phyloP scores from a whole-genome alignment of 2,888 invertebrate genomes.

The Bedellia somnulentella region DNA sequence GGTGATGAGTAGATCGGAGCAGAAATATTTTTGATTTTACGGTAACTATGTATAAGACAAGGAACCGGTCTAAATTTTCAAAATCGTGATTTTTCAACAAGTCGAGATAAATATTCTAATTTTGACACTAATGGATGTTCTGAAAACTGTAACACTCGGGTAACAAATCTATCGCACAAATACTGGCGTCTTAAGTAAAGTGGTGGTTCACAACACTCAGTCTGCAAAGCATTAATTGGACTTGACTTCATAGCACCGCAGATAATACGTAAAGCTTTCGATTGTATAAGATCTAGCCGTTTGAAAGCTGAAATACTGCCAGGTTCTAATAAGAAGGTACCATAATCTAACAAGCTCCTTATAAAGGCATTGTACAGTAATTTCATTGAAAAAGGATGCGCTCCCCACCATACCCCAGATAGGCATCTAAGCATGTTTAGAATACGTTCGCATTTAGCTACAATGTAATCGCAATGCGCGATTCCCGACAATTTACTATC shows the following conservation, averaged over 20 bases:
- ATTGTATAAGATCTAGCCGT: slow-evolving; percentile 1
- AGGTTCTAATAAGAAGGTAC: slow-evolving; percentile 1
- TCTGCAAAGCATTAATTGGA: slow-evolving; percentile 3
- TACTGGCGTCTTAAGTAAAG: not conserved
- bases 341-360: slow-evolving; percentile 4
- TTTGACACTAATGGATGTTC: not conserved
- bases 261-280: slow-evolving; percentile 2
- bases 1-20: not conserved
- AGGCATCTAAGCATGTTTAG: slow-evolving; percentile 9
- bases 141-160: not conserved
- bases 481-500: slow-evolving; percentile 9
- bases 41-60: not conserved
- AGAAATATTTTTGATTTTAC: too few species aligned
- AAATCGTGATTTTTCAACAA: not conserved
- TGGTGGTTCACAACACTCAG: slow-evolving; percentile 4
- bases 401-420: too few species aligned
- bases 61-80: not conserved
- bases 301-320: not conserved
- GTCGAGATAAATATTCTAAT: not conserved
- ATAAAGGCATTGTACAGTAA: slow-evolving; percentile 2
- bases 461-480: slow-evolving; percentile 7
- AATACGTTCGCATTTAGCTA: slow-evolving; percentile 10
- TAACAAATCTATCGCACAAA: not conserved
- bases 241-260: too few species aligned
- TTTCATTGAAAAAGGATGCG: slow-evolving; percentile 1